Evolutionary conservation across 2,888 invertebrate species (phyloP).

Genomic region (Campopleginae sp.): DNA sequence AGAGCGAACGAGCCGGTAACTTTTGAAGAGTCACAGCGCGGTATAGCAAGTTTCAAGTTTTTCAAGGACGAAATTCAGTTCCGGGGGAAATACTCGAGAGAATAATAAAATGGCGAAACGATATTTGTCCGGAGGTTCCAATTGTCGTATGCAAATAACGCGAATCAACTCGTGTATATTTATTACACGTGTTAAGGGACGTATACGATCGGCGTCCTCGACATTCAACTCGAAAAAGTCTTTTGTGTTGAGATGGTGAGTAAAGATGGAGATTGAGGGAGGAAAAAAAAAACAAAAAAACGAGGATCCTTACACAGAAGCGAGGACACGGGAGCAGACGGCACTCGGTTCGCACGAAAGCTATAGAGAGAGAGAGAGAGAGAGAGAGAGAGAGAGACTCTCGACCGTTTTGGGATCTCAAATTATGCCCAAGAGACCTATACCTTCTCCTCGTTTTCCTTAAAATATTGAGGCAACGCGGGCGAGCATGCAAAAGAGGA

Average conservation of each 20-base stretch:
- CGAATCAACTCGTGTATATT: not conserved
- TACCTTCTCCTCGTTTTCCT: conserved; percentile 71
- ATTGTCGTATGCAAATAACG: not conserved
- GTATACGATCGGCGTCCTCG: not conserved
- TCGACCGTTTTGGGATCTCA: conserved; percentile 69
- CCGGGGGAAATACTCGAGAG: not conserved
- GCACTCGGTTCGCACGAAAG: conserved; percentile 6
- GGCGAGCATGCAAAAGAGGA: conserved; percentile 66
- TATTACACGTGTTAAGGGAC: not conserved
- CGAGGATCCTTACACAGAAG: not conserved
- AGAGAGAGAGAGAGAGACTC: conserved; percentile 51
- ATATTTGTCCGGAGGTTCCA: not conserved
- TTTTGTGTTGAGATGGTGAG: not conserved
- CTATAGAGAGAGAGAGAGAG: too few species aligned
- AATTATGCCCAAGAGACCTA: conserved; percentile 74
- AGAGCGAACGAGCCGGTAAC: not conserved
- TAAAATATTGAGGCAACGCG: conserved; percentile 76
- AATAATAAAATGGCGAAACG: not conserved
- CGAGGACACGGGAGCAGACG: conserved; percentile 20
- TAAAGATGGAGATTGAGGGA: conserved; percentile 8
- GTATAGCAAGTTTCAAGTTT: not conserved
- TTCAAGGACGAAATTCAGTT: not conserved
- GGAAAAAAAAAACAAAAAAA: not conserved
- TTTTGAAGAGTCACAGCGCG: not conserved
- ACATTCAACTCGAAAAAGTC: not conserved